These are phyloP conservation scores for Drosophila histrio DNA, from an alignment of 2,888 invertebrate genomes.

Conservation along the genomic window DNA sequence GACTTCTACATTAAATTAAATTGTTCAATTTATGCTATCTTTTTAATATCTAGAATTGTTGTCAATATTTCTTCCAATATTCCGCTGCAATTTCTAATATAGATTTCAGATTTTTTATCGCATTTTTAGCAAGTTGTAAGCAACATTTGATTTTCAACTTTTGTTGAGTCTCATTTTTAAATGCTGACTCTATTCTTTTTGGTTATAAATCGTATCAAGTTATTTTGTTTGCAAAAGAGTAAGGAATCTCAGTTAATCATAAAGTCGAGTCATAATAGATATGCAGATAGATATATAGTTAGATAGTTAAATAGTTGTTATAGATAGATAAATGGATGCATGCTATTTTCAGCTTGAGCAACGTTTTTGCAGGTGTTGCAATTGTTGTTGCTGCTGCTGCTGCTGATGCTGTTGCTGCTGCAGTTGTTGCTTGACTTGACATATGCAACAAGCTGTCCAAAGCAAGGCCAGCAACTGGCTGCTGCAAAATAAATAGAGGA, in stretches of 20 bases:
- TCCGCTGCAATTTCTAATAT: too few relatives aligned
- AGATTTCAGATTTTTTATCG: too few relatives aligned
- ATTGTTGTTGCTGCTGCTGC: conserved; percentile 16
- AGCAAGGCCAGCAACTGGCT: conserved; percentile 58
- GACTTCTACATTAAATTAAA: too few relatives aligned
- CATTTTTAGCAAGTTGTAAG: too few relatives aligned
- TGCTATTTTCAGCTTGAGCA: conserved; percentile 17
- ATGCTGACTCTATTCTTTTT: not conserved
- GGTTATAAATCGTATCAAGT: conserved; percentile 25
- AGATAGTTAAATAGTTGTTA: conserved; percentile 18
- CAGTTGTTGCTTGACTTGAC: conserved; percentile 43
- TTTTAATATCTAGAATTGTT: too few relatives aligned
- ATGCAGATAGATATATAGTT: conserved; percentile 39
- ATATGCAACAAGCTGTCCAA: conserved; percentile 58
- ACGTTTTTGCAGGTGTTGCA: conserved; percentile 21
- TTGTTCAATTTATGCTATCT: too few relatives aligned
- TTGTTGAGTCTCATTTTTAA: not conserved
- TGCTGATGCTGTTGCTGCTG: conserved; percentile 11
- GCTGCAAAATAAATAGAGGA: not conserved
- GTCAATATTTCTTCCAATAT: too few relatives aligned
- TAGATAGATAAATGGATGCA: conserved; percentile 29
- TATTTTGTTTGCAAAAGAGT: conserved; percentile 48
- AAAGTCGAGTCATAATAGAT: conserved; percentile 39
- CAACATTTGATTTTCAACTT: not conserved
- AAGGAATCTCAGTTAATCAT: conserved; percentile 39